Conservation (phyloP, 2,113 vertebrate species). For the Aphyosemion australe region DNA sequence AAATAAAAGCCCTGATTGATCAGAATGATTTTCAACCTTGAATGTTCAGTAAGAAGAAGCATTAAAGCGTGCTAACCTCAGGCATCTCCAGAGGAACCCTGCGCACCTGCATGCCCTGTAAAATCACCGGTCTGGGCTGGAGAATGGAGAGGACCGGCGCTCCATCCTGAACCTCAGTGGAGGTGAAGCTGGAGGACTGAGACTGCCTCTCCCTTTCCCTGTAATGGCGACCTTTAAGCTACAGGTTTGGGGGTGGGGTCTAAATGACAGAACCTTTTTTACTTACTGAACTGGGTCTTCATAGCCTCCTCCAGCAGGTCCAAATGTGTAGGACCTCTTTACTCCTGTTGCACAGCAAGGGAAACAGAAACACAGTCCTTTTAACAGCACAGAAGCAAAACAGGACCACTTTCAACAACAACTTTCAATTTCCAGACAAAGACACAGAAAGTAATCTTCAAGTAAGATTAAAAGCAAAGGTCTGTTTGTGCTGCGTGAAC, state of each 20-base stretch:
- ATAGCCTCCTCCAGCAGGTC: slow-evolving; percentile 87
- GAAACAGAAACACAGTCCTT: not conserved
- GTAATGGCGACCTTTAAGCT: slow-evolving; percentile 5
- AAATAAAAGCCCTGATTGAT: not conserved
- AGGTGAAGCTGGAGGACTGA: slow-evolving; percentile 92
- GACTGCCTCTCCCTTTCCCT: slow-evolving; percentile 88
- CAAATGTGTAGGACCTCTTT: slow-evolving; percentile 90
- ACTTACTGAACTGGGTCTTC: slow-evolving; percentile 88
- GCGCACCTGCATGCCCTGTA: slow-evolving; percentile 93
- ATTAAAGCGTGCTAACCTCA: slow-evolving; percentile 57
- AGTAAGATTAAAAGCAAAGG: too few species aligned
- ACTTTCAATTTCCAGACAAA: too few species aligned
- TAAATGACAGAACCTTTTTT: not conserved
- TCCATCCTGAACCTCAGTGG: slow-evolving; percentile 86
- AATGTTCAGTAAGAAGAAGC: slow-evolving; percentile 7
- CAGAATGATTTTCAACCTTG: not conserved
- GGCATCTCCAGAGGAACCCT: slow-evolving; percentile 89
- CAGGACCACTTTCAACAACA: not conserved
- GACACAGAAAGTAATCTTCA: too few species aligned
- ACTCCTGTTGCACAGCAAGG: slow-evolving; percentile 75
- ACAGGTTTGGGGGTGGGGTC: too few species aligned
- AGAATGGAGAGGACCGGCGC: slow-evolving; percentile 81
- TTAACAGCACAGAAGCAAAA: not conserved
- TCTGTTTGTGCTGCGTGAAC: too few species aligned
- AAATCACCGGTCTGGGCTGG: slow-evolving; percentile 85